These are phyloP conservation scores for Stichodactyla helianthus DNA, from an alignment of 64 coral and sea anemone species.

Conservation along the genomic window DNA sequence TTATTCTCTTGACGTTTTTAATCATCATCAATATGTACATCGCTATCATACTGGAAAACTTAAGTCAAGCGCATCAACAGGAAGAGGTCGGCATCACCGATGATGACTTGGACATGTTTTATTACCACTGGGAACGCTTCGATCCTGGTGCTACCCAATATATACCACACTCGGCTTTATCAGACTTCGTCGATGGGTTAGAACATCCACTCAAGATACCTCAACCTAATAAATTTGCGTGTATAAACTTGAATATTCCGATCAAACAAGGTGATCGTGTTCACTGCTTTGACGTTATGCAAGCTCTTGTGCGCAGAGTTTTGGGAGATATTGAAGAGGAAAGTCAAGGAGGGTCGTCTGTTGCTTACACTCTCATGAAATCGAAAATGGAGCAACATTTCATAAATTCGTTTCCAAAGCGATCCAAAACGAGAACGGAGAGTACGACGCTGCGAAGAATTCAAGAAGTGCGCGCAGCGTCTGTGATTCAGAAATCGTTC, in stretches of 20 bases:
- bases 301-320: slow-evolving; percentile 80
- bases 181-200: slow-evolving; percentile 87
- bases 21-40: slow-evolving; percentile 99
- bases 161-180: slow-evolving; percentile 73
- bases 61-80: slow-evolving; percentile 80
- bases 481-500: slow-evolving; percentile 59
- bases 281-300: slow-evolving; percentile 98
- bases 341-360: not conserved
- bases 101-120: slow-evolving; percentile 98
- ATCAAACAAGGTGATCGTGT: slow-evolving; percentile 83
- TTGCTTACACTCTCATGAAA: slow-evolving; percentile 82
- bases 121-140: slow-evolving; percentile 73
- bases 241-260: slow-evolving; percentile 88
- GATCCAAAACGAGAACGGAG: slow-evolving; percentile 54
- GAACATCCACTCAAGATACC: slow-evolving; percentile 76
- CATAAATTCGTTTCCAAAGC: slow-evolving; percentile 72
- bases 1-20: slow-evolving; percentile 84
- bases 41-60: slow-evolving; percentile 93
- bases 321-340: slow-evolving; percentile 78
- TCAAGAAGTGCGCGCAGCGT: slow-evolving; percentile 70
- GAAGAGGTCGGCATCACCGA: slow-evolving; percentile 91
- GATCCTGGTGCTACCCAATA: slow-evolving; percentile 80
- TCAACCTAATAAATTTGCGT: slow-evolving; percentile 79
- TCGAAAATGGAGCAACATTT: slow-evolving; percentile 90
- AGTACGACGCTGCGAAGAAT: slow-evolving; percentile 84